Evolutionary conservation across 1,140 invertebrate species (phyloP).

Genomic region (Dendrolimus punctatus): DNA sequence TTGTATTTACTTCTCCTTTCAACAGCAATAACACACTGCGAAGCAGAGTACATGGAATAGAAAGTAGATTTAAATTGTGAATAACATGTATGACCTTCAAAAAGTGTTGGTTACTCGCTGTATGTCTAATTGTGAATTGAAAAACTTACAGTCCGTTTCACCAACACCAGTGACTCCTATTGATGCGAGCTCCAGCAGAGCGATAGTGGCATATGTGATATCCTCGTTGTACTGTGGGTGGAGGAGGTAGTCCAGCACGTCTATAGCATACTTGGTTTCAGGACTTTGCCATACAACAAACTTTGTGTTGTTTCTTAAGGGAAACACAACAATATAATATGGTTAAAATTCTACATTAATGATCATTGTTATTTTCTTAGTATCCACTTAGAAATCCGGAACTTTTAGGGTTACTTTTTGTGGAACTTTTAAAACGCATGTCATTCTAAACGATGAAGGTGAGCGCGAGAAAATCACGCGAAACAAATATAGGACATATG

Average conservation of each 20-base stretch:
- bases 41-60: too few relatives aligned
- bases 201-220: slow-evolving; percentile 26
- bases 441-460: too few relatives aligned
- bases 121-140: neutral
- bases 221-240: slow-evolving; percentile 30
- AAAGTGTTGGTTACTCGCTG: too few relatives aligned
- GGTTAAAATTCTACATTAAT: neutral
- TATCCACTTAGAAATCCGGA: neutral
- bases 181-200: slow-evolving; percentile 23
- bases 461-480: neutral
- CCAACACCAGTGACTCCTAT: slow-evolving; percentile 10
- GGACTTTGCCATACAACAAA: slow-evolving; percentile 34
- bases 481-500: neutral
- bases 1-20: too few relatives aligned
- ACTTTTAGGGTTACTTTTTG: neutral
- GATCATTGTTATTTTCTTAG: too few relatives aligned
- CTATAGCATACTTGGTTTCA: slow-evolving; percentile 24
- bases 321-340: neutral
- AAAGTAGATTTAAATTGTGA: too few relatives aligned
- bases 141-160: slow-evolving; percentile 17
- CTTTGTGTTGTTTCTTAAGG: slow-evolving; percentile 36
- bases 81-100: too few relatives aligned
- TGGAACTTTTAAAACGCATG: neutral
- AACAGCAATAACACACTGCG: too few relatives aligned
- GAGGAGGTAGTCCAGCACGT: slow-evolving; percentile 30